Conservation (phyloP, 2,113 vertebrate species). For the Corythaeola cristata region DNA sequence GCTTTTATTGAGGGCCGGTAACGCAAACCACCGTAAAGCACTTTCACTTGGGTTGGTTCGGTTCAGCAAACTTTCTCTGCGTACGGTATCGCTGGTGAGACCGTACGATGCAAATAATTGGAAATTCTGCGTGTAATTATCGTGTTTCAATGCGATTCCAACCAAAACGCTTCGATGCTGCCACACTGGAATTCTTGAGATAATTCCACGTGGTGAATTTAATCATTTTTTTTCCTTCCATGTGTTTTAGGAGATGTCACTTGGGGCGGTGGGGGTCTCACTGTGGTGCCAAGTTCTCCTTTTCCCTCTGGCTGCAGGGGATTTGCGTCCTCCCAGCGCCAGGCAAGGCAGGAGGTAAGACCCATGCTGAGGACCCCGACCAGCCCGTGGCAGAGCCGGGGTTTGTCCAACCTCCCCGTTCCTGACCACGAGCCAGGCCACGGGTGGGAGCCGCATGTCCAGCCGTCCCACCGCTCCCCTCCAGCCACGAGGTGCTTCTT, state of each 20-base stretch:
- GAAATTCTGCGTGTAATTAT: rapidly evolving
- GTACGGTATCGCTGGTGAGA: neutral
- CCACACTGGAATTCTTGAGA: neutral
- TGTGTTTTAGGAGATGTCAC: neutral
- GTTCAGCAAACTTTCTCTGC: neutral
- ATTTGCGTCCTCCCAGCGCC: neutral
- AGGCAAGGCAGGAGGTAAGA: rapidly evolving
- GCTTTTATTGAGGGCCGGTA: neutral
- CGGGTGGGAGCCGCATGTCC: rapidly evolving
- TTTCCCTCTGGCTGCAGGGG: neutral
- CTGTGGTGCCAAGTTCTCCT: neutral
- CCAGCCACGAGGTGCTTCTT: rapidly evolving
- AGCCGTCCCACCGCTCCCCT: rapidly evolving
- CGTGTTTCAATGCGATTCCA: neutral
- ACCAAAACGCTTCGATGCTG: neutral
- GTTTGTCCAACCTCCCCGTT: neutral
- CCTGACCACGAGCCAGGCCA: neutral
- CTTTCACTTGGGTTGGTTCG: neutral
- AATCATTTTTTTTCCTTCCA: neutral
- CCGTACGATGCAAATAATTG: neutral
- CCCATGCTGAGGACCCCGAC: neutral
- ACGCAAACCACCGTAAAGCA: neutral
- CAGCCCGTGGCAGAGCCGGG: neutral
- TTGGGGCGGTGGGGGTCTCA: no score
- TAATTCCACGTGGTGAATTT: neutral